These are phyloP conservation scores for Iguana delicatissima DNA, from an alignment of 2,797 vertebrate species.

Conservation along the genomic window DNA sequence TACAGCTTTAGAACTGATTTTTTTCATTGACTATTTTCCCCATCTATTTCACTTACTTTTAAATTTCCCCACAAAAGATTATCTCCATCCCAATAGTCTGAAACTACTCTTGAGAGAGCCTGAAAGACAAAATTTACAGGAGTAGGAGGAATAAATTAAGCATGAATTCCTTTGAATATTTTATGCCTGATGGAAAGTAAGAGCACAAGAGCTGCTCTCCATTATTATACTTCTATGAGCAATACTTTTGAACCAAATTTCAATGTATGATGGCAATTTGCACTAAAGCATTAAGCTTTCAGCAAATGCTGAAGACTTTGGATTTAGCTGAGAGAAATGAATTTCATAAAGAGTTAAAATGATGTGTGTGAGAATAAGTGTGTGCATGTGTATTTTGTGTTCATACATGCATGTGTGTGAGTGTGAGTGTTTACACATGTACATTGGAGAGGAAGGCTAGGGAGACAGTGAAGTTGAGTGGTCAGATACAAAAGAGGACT, in stretches of 20 bases:
- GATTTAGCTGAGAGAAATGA: too few species aligned
- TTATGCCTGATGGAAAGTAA: neutral
- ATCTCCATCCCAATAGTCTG: neutral
- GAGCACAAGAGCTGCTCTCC: too few species aligned
- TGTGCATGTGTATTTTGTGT: neutral
- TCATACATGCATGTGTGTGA: neutral
- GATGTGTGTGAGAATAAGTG: too few species aligned
- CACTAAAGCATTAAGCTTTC: too few species aligned
- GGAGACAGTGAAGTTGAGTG: too few species aligned
- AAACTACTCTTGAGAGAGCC: neutral
- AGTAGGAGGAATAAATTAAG: neutral
- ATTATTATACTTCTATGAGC: neutral
- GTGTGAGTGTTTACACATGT: neutral
- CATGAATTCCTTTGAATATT: neutral
- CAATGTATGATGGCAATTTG: too few species aligned
- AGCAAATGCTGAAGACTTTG: too few species aligned
- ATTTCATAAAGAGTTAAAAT: too few species aligned
- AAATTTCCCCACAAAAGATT: neutral
- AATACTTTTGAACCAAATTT: neutral
- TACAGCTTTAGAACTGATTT: too few species aligned
- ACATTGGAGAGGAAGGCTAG: neutral
- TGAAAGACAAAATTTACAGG: neutral
- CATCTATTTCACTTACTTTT: neutral
- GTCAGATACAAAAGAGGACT: too few species aligned
- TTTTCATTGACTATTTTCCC: neutral